Base-by-base conservation (phyloP, 2,888 invertebrate genomes). In the Monopis laevigella region DNA sequence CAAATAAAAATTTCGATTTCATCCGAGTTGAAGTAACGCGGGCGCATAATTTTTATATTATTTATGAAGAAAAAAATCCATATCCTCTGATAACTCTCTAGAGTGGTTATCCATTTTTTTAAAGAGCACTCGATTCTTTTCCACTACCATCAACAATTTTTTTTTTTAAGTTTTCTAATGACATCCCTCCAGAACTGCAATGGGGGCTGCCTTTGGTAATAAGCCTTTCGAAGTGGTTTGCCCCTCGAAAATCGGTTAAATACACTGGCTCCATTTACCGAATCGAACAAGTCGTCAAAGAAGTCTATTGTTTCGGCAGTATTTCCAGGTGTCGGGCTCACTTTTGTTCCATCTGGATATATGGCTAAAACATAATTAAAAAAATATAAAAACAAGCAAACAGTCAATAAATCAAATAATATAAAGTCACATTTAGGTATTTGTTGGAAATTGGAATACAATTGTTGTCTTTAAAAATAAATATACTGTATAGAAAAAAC, bases 211-310 rank as follows among this genome's bases (percentile, higher is more conserved):
- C n/a, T n/a, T n/a, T n/a, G n/a, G n/a, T n/a, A n/a, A n/a, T n/a
- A n/a, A n/a, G n/a, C n/a, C n/a, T n/a, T n/a, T n/a, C n/a, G n/a
- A n/a, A n/a, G n/a, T n/a, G n/a, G n/a, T n/a, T n/a, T n/a, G n/a
- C n/a, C n/a, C n/a, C n/a, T n/a, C n/a, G n/a, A n/a, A n/a, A n/a
- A n/a, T n/a, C n/a, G n/a, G n/a, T n/a, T n/a, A n/a, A n/a, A n/a
- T n/a, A n/a, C n/a, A n/a, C n/a, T n/a, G n/a, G 28, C 28, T 28
- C 28, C 28, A 28, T 28, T 28, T 4, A 10, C n/a, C 10, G 5
- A 6, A 28, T 28, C 28, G n/a, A 28, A 28, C 12, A 28, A 28
- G n/a, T 28, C 28, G n/a, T 28, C 28, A 6, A 28, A 28, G n/a
- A 28, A 28, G 4, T 10, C 10, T 3, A 28, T 10, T 3, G n/a